A percentile compares a stretch with the other conserved stretches of the same genome.
Evolutionary conservation across 2,888 invertebrate species (phyloP).

Genomic region (Sinhomidia bicolor): DNA sequence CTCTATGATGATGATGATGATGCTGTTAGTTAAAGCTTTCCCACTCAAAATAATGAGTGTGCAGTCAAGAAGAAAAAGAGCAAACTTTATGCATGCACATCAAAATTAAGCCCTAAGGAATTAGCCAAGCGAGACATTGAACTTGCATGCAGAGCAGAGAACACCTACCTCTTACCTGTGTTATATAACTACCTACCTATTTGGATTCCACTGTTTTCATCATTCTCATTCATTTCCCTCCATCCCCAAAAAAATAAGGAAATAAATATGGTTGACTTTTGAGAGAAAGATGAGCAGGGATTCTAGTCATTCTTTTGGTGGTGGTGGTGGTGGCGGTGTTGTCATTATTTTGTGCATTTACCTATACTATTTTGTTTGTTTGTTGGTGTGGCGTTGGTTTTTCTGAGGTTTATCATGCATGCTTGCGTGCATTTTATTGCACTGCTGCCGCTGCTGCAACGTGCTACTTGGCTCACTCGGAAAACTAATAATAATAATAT

Average conservation of each 20-base stretch:
- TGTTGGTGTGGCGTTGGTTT: too few species aligned
- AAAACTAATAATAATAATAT: neutral
- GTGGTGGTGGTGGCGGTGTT: neutral
- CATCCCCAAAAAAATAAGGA: neutral
- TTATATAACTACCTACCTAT: neutral
- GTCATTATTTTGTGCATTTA: neutral
- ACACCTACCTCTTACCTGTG: slow-evolving; percentile 1
- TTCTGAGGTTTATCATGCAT: slow-evolving; percentile 14
- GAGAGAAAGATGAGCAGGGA: too few species aligned
- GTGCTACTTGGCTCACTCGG: neutral
- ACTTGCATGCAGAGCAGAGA: slow-evolving; percentile 48
- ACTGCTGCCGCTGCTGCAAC: too few species aligned
- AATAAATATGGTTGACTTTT: too few species aligned
- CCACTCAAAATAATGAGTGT: slow-evolving; percentile 44
- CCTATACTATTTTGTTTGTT: too few species aligned
- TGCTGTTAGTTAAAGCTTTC: neutral
- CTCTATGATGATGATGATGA: too few species aligned
- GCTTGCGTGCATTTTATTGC: neutral
- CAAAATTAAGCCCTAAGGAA: slow-evolving; percentile 65
- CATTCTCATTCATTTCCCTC: neutral
- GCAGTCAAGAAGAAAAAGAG: slow-evolving; percentile 55
- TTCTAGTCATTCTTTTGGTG: too few species aligned
- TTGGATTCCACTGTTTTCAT: neutral
- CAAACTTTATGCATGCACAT: slow-evolving; percentile 53
- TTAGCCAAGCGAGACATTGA: slow-evolving; percentile 67